Percentiles rank a stretch among this genome's conserved stretches.
Evolutionary conservation across 2,797 vertebrate genomes (phyloP).

Genomic region (Aselliscus stoliczkanus): DNA sequence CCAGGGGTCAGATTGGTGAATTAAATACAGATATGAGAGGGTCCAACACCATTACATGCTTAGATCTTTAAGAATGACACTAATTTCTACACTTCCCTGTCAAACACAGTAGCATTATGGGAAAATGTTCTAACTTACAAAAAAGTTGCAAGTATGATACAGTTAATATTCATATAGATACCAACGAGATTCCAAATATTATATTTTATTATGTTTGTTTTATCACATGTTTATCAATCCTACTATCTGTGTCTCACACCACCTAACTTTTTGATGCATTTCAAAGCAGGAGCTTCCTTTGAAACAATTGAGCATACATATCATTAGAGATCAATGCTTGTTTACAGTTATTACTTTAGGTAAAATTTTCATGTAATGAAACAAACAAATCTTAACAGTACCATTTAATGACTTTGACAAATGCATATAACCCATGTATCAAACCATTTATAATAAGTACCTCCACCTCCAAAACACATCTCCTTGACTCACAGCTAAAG

Average conservation of each 20-base stretch:
- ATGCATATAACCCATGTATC: background rate
- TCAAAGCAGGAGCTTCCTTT: conserved; percentile 11
- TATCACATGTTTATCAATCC: background rate
- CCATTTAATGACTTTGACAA: conserved; percentile 30
- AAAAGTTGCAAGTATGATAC: background rate
- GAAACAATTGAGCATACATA: background rate
- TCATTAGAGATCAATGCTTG: background rate
- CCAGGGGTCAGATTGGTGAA: background rate
- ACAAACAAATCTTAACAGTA: background rate
- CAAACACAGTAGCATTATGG: background rate
- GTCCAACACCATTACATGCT: background rate
- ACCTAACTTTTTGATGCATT: conserved; percentile 31
- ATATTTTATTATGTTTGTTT: background rate
- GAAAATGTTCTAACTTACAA: background rate
- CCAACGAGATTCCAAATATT: background rate
- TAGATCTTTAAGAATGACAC: background rate
- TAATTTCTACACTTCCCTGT: background rate
- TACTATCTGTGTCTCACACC: background rate
- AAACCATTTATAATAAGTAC: background rate
- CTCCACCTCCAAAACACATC: background rate
- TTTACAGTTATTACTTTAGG: background rate
- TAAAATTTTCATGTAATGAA: background rate
- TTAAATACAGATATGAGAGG: conserved; percentile 19
- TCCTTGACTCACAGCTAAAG: background rate
- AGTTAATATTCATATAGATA: background rate